Conservation (phyloP, 2,113 vertebrate species). For the Apteryx mantelli region DNA sequence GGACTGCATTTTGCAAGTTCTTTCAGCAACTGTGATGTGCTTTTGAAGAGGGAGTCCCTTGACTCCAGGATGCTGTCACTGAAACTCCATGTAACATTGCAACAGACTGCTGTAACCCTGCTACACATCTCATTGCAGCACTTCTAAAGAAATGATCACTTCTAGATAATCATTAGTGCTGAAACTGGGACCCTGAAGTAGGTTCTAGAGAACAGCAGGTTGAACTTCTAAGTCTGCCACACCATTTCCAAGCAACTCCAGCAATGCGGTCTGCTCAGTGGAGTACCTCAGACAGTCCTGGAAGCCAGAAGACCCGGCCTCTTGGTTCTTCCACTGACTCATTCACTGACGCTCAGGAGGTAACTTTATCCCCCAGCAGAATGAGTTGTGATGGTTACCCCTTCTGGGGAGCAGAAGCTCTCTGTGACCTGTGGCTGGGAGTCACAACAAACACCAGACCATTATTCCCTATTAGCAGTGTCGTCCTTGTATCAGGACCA, state of each 20-base stretch:
- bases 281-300: background rate
- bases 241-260: background rate
- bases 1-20: background rate
- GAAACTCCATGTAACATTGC: background rate
- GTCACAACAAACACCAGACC: background rate
- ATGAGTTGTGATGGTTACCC: background rate
- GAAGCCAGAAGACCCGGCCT: background rate
- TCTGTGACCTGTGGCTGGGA: background rate
- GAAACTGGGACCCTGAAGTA: background rate
- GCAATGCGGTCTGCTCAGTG: background rate
- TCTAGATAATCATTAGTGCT: background rate
- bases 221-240: rapidly evolving
- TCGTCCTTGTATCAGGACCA: background rate
- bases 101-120: background rate
- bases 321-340: background rate
- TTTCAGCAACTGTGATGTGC: background rate
- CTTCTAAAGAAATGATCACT: background rate
- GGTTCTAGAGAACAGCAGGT: background rate
- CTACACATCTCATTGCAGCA: background rate
- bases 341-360: background rate
- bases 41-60: background rate
- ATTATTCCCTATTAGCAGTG: background rate
- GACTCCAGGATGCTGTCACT: background rate
- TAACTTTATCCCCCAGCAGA: background rate
- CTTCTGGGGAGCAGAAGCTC: background rate